phyloP scores from a whole-genome alignment of 2,888 invertebrate species.

The Amblyteles armatorius region DNA sequence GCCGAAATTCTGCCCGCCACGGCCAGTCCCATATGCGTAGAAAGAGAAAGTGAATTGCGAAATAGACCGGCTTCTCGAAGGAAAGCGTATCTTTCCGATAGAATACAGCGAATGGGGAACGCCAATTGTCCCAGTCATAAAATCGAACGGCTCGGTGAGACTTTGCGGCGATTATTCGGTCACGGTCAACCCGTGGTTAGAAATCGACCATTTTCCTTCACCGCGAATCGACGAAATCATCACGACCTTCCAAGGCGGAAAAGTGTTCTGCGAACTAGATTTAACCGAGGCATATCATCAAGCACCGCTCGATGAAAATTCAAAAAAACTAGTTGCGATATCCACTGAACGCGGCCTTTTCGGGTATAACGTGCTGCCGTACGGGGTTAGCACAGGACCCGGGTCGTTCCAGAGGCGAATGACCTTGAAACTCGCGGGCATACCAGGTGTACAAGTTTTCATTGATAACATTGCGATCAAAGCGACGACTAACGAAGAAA shows the following conservation, averaged over 20 bases:
- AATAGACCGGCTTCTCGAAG: neutral
- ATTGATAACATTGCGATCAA: slow-evolving; percentile 52
- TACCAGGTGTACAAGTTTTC: slow-evolving; percentile 40
- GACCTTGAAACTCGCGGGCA: slow-evolving; percentile 35
- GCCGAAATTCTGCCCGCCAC: slow-evolving; percentile 22
- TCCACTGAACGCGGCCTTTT: slow-evolving; percentile 59
- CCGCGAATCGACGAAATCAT: slow-evolving; percentile 61
- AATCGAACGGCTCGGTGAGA: slow-evolving; percentile 70
- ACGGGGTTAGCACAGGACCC: slow-evolving; percentile 50
- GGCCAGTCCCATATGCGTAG: slow-evolving; percentile 19
- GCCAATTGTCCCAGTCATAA: slow-evolving; percentile 74
- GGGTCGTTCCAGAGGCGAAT: slow-evolving; percentile 61
- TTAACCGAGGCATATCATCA: slow-evolving; percentile 59
- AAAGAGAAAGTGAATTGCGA: slow-evolving; percentile 8
- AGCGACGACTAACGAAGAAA: slow-evolving; percentile 18
- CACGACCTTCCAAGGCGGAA: slow-evolving; percentile 67
- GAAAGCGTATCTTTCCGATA: neutral
- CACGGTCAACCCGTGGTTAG: slow-evolving; percentile 67
- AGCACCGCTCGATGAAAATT: slow-evolving; percentile 39
- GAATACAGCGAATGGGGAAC: slow-evolving; percentile 73
- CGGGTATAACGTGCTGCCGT: slow-evolving; percentile 34
- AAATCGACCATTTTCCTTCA: slow-evolving; percentile 62
- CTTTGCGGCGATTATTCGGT: slow-evolving; percentile 75
- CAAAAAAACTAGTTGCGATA: slow-evolving; percentile 44
- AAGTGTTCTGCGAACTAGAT: slow-evolving; percentile 67